phyloP scores from a whole-genome alignment of 2,888 invertebrate species.

The Mactromeris polynyma region DNA sequence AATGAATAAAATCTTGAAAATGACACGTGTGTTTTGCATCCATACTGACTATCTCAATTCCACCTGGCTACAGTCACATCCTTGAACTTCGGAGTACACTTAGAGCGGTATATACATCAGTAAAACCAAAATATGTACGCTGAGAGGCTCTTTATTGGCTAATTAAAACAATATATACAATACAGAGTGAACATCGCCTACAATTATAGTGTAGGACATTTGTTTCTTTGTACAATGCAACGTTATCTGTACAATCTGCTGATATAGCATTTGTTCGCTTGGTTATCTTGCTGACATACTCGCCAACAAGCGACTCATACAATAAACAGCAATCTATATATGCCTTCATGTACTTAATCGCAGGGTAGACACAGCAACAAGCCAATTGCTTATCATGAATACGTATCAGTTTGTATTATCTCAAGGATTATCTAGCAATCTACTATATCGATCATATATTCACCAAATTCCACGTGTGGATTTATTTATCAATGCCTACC shows the following conservation, averaged over 20 bases:
- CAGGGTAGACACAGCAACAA: background rate
- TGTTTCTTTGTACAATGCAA: background rate
- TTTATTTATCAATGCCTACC: background rate
- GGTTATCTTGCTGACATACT: background rate
- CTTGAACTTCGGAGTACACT: no score
- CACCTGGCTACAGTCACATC: no score
- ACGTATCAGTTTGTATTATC: background rate
- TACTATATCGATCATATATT: background rate
- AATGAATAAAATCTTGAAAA: no score
- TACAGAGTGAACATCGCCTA: no score
- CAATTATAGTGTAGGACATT: background rate
- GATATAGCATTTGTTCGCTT: background rate
- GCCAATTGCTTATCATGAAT: background rate
- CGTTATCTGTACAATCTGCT: background rate
- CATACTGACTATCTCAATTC: no score
- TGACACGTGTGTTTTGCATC: no score
- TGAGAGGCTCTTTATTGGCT: background rate
- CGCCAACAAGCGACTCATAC: background rate
- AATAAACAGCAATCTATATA: background rate
- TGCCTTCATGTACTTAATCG: background rate
- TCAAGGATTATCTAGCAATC: background rate
- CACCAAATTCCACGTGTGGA: background rate
- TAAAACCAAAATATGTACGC: background rate
- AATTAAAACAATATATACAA: slow-evolving; percentile 19
- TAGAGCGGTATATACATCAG: no score